Evolutionary conservation across 2,797 vertebrate species (phyloP), one percentile per base, ranked within the genome.

Genomic region (Lepus oiostolus): DNA sequence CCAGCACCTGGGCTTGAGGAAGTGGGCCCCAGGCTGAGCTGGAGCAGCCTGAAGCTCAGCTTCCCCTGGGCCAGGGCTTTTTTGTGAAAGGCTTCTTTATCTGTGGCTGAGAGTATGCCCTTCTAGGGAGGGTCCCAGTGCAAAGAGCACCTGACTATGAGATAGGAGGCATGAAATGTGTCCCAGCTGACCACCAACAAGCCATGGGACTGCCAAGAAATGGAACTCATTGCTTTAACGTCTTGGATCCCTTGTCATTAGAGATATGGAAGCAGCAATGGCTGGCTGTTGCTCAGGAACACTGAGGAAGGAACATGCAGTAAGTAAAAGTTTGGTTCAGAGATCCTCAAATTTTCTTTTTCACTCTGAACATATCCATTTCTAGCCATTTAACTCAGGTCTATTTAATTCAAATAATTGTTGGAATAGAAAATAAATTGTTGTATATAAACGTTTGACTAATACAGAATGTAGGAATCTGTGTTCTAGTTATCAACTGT

Each of bases 1-100:
- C 58, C 38, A 65, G n/a, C 22, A 38, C 52, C 35, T 7, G 0
- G 35, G 30, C 63, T 86, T 58, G n/a, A 91, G 17, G 62, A 85
- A 38, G 28, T 81, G 5, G 24, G 62, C 4, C 76, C 9, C 8
- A 7, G 26, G 5, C 0, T 0, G 60, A 58, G 63, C 60, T 50
- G 95, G 76, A 85, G 86, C 10, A 47, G 42, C 38, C 80, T 62
- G 10, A 50, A 52, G 14, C 30, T 84, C 24, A 24, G 32, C 50
- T 35, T 35, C 6, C 7, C 26, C 54, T 3, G 16, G 60, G 32
- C 60, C 17, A 22, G 32, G 8, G 1, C 30, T 68, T 52, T 63
- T 88, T 54, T 67, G 3, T 28, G 24, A 65, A 85, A 38, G 35
- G 17, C 68, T 68, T 86, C 10, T 50, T 92, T 12, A 63, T 30